Evolutionary conservation across 2,888 invertebrate species (phyloP).

Genomic region (Hirtodrosophila trivittata): DNA sequence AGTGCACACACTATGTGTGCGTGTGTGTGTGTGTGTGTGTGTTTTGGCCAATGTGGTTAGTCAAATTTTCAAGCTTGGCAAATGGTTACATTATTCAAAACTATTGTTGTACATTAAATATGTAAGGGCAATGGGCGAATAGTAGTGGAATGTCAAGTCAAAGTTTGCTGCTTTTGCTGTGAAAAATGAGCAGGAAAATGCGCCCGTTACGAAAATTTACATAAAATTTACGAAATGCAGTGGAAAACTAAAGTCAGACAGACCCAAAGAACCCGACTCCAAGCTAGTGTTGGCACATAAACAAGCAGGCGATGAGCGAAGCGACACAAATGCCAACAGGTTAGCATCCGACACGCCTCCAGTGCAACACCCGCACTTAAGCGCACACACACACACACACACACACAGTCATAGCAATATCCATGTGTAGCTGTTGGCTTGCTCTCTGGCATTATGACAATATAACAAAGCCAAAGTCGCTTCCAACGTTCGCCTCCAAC

Average conservation of each 20-base stretch:
- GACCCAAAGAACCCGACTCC: not conserved
- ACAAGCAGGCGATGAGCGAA: conserved; percentile 58
- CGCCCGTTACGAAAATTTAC: conserved; percentile 65
- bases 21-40: conserved; percentile 1
- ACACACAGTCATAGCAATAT: conserved; percentile 1
- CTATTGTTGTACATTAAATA: conserved; percentile 68
- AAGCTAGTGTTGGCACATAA: conserved; percentile 69
- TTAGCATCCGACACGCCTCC: conserved; percentile 39
- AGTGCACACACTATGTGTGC: conserved; percentile 1
- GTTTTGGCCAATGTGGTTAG: conserved; percentile 40
- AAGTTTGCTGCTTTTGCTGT: conserved; percentile 55
- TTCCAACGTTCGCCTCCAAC: conserved; percentile 13
- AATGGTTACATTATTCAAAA: conserved; percentile 68
- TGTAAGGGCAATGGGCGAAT: conserved; percentile 45
- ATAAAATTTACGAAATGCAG: conserved; percentile 53
- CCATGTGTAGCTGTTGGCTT: conserved; percentile 34
- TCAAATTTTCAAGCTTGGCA: conserved; percentile 36
- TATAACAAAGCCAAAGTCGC: conserved; percentile 68
- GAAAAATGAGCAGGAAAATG: conserved; percentile 71
- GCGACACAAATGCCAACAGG: conserved; percentile 69
- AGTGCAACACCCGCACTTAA: not conserved
- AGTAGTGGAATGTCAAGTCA: conserved; percentile 50
- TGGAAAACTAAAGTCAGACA: conserved; percentile 21
- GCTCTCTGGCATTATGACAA: conserved; percentile 58
- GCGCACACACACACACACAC: not conserved